phyloP scores from a whole-genome alignment of 2,888 invertebrate genomes.

The Eupithecia vulgata region DNA sequence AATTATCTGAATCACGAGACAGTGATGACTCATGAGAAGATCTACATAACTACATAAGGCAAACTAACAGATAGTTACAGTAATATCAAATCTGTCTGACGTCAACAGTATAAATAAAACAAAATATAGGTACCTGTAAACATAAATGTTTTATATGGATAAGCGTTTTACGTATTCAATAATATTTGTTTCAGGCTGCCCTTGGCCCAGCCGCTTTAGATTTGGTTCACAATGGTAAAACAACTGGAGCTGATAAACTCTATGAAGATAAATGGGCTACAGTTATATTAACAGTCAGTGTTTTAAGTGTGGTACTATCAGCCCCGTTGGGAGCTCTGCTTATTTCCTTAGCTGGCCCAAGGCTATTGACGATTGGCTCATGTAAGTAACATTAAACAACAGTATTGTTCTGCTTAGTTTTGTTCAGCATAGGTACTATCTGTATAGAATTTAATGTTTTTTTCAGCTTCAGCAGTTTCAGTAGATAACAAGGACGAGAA shows the following conservation, averaged over 20 bases:
- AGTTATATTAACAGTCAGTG: conserved; percentile 86
- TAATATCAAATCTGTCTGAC: neutral
- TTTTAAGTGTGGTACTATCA: conserved; percentile 89
- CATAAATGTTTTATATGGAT: neutral
- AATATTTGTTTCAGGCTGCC: conserved; percentile 82
- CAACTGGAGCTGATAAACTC: conserved; percentile 68
- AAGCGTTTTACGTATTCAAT: neutral
- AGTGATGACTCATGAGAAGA: neutral
- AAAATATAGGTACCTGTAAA: neutral
- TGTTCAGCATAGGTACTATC: neutral
- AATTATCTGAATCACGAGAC: neutral
- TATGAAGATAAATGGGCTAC: conserved; percentile 82
- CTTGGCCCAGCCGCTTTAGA: conserved; percentile 88
- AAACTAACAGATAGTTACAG: too few species aligned
- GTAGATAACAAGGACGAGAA: neutral
- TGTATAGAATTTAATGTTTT: neutral
- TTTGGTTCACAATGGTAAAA: conserved; percentile 67
- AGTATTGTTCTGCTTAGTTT: neutral
- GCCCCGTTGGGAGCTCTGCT: conserved; percentile 89
- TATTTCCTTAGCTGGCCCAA: conserved; percentile 87
- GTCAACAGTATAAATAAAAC: neutral
- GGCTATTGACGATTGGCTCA: conserved; percentile 67
- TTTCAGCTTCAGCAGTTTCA: conserved; percentile 17
- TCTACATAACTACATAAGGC: neutral
- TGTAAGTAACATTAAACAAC: conserved; percentile 47